Conservation (phyloP, 2,797 vertebrate species). For the Periparus ater region DNA sequence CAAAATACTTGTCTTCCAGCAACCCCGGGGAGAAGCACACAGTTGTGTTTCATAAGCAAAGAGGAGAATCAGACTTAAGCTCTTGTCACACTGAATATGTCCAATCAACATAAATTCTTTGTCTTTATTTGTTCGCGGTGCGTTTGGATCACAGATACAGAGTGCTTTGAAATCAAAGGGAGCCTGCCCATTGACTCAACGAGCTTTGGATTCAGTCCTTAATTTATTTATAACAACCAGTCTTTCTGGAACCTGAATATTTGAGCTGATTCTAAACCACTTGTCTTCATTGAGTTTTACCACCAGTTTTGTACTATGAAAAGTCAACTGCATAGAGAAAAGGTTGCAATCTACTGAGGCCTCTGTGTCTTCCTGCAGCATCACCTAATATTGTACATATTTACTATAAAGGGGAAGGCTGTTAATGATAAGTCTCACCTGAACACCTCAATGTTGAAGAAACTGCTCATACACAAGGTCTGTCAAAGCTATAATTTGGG, state of each 20-base stretch:
- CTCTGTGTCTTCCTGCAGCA: neutral
- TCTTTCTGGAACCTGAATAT: neutral
- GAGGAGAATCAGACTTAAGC: constrained; percentile 38
- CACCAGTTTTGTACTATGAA: neutral
- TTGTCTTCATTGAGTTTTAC: neutral
- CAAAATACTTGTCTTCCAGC: constrained; percentile 27
- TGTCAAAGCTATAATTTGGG: neutral
- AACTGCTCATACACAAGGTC: neutral
- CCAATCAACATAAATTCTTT: constrained; percentile 49
- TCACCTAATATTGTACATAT: neutral
- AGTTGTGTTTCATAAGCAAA: constrained; percentile 40
- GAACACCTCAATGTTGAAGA: neutral
- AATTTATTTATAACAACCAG: neutral
- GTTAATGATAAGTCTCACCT: neutral
- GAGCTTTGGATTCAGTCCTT: constrained; percentile 8
- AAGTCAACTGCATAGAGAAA: neutral
- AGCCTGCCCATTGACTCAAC: neutral
- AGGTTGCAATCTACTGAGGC: neutral
- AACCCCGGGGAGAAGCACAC: neutral
- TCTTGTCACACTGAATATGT: constrained; percentile 52
- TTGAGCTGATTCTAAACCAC: neutral
- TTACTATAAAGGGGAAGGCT: neutral
- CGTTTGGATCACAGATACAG: constrained; percentile 1
- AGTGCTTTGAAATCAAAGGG: constrained; percentile 1
- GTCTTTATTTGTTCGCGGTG: neutral